Conservation (phyloP, 37 sponge, comb jelly and placozoan species). For the Halisarca cf. caerulea region DNA sequence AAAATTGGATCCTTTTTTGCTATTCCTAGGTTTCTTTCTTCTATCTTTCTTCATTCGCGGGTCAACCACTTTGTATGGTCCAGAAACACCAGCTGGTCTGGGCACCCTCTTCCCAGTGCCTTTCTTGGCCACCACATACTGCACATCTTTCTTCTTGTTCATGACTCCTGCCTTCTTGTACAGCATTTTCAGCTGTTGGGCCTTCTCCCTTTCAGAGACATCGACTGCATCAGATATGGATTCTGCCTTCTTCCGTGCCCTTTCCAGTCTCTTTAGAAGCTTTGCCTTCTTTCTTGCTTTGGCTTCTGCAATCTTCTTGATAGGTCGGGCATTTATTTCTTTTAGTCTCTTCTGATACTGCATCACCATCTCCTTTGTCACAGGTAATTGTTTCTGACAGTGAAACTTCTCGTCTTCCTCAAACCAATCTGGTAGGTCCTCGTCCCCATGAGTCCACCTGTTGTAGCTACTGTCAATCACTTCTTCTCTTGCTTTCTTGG, state of each 20-base stretch:
- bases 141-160: conserved; percentile 69
- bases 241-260: conserved; percentile 62
- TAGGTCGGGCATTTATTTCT: conserved; percentile 94
- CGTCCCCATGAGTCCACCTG: conserved; percentile 84
- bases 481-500: conserved; percentile 82
- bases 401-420: conserved; percentile 80
- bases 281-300: conserved; percentile 82
- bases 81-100: conserved; percentile 89
- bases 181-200: conserved; percentile 76
- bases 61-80: conserved; percentile 92
- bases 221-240: conserved; percentile 60
- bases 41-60: conserved; percentile 95
- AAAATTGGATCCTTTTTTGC: too few species aligned
- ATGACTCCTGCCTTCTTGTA: conserved; percentile 76
- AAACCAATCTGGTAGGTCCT: conserved; percentile 96
- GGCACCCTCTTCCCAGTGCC: conserved; percentile 61
- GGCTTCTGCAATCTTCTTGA: conserved; percentile 97
- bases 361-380: conserved; percentile 90
- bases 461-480: conserved; percentile 89
- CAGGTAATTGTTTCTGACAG: conserved; percentile 80
- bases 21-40: not conserved
- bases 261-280: conserved; percentile 51
- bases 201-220: conserved; percentile 75
- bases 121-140: conserved; percentile 96
- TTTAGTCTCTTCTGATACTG: conserved; percentile 71